These are phyloP conservation scores for Scaptomyza tumidula DNA, from an alignment of 2,888 invertebrate genomes.

Conservation along the genomic window DNA sequence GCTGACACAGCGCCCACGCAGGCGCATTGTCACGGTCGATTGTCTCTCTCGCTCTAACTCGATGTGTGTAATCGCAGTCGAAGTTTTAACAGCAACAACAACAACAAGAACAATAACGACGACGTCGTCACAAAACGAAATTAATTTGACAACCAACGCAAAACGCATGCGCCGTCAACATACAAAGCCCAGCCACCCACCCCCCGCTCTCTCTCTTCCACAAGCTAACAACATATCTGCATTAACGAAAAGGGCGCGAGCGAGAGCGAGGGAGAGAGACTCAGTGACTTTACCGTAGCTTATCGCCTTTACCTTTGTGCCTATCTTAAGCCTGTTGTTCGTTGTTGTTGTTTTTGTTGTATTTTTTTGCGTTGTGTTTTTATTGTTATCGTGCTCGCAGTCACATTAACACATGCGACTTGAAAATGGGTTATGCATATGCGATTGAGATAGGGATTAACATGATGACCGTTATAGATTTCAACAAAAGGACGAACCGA, in stretches of 20 bases:
- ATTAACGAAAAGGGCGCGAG: slow-evolving; percentile 28
- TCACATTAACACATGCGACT: slow-evolving; percentile 73
- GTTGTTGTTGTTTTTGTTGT: slow-evolving; percentile 2
- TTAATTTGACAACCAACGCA: slow-evolving; percentile 80
- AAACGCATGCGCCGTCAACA: slow-evolving; percentile 75
- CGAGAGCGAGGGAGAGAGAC: slow-evolving; percentile 43
- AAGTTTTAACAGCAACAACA: slow-evolving; percentile 12
- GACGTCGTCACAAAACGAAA: slow-evolving; percentile 69
- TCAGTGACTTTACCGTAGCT: slow-evolving; percentile 55
- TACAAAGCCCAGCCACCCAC: slow-evolving; percentile 20
- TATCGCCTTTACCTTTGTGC: slow-evolving; percentile 70
- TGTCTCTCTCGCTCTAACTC: not conserved
- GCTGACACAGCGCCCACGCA: slow-evolving; percentile 74
- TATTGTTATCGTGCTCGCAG: slow-evolving; percentile 68
- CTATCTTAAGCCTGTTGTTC: slow-evolving; percentile 74
- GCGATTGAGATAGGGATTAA: slow-evolving; percentile 27
- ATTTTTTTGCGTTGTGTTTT: slow-evolving; percentile 26
- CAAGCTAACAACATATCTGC: slow-evolving; percentile 13
- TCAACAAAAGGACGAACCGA: not conserved
- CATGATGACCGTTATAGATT: slow-evolving; percentile 42
- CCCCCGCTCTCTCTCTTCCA: not conserved
- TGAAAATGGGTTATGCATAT: slow-evolving; percentile 65
- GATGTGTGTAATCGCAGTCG: slow-evolving; percentile 1
- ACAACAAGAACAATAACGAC: slow-evolving; percentile 36
- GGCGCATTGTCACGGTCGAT: slow-evolving; percentile 65